Conservation (phyloP, 2,113 vertebrate species). For the Machaerirhynchus nigripectus region DNA sequence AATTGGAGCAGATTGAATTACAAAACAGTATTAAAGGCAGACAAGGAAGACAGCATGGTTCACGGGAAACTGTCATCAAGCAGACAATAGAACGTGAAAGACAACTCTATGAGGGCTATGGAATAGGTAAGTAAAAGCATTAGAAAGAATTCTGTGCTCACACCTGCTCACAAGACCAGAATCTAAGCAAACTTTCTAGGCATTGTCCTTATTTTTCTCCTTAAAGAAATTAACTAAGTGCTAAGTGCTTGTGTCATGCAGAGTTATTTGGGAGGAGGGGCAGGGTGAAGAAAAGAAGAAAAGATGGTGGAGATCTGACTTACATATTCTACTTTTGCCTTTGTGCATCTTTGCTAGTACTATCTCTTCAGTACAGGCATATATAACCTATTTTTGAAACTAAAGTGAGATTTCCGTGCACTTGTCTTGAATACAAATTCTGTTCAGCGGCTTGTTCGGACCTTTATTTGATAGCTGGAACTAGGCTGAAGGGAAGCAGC, state of each 20-base stretch:
- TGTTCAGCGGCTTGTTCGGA: background rate
- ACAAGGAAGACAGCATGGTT: constrained; percentile 84
- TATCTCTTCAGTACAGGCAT: background rate
- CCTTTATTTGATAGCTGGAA: background rate
- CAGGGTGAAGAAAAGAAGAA: background rate
- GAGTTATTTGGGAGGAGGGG: background rate
- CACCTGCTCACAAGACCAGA: background rate
- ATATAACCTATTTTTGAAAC: background rate
- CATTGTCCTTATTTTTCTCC: background rate
- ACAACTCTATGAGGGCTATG: constrained; percentile 78
- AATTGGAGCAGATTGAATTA: constrained; percentile 93
- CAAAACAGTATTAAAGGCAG: constrained; percentile 91
- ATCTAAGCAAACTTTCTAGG: background rate
- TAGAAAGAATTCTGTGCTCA: background rate
- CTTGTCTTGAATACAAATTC: background rate
- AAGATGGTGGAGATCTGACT: background rate
- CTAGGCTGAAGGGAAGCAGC: background rate
- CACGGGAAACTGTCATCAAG: constrained; percentile 86
- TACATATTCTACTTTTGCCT: background rate
- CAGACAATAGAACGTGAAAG: constrained; percentile 88
- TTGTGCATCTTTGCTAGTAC: background rate
- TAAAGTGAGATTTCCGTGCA: background rate
- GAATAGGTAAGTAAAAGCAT: constrained; percentile 79
- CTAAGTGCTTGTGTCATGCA: background rate
- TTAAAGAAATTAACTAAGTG: background rate